phyloP scores from a whole-genome alignment of 2,797 vertebrate genomes.

The Coccyzus lansbergi region DNA sequence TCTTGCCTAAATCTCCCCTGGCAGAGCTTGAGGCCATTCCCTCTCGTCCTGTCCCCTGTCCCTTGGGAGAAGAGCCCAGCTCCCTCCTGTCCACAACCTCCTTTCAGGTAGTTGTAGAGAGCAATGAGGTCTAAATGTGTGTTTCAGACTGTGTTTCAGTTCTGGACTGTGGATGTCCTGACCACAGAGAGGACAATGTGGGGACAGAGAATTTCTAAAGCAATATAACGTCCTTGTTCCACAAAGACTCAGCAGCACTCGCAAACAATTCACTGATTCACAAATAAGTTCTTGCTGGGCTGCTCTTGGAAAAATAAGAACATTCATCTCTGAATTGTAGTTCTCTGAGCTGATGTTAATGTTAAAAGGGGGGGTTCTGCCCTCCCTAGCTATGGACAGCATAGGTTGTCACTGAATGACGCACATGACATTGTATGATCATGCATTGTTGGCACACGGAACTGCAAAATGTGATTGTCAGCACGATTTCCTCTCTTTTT shows the following conservation, averaged over 20 bases:
- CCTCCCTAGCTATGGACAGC: not conserved
- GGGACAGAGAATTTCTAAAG: not conserved
- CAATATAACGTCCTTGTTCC: not conserved
- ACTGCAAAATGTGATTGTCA: not conserved
- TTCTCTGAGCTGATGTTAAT: too few species aligned
- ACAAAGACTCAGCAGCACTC: not conserved
- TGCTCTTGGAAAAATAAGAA: not conserved
- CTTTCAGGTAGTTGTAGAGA: too few species aligned
- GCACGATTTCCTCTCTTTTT: not conserved
- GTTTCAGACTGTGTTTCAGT: not conserved
- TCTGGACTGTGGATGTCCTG: not conserved
- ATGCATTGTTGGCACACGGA: not conserved
- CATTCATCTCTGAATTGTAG: too few species aligned
- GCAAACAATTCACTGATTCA: not conserved
- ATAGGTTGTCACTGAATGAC: too few species aligned
- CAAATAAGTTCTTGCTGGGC: not conserved
- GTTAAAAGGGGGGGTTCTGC: not conserved
- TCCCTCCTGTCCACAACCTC: too few species aligned
- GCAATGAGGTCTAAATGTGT: too few species aligned
- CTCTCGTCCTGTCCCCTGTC: too few species aligned
- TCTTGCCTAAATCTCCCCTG: too few species aligned
- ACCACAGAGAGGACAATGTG: not conserved
- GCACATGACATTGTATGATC: too few species aligned
- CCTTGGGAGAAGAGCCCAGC: too few species aligned
- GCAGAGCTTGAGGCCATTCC: too few species aligned